Evolutionary conservation across 2,113 vertebrate species (phyloP).

Genomic region (Toxotes jaculatrix): DNA sequence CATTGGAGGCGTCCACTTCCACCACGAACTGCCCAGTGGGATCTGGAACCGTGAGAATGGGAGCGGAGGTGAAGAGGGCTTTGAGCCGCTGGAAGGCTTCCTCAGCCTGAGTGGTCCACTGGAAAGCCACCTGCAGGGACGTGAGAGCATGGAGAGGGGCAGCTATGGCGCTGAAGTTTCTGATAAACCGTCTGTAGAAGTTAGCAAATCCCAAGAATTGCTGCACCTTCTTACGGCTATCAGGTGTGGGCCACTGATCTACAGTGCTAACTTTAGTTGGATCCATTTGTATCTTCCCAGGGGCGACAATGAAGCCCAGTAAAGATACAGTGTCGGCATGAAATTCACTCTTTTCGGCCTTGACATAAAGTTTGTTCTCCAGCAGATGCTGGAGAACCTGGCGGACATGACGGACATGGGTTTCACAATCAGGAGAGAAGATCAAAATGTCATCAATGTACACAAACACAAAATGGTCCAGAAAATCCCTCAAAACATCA

Average conservation of each 20-base stretch:
- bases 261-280: background rate
- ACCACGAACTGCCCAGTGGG: too few relatives aligned
- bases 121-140: too few relatives aligned
- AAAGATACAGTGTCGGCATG: background rate
- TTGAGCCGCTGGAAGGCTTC: background rate
- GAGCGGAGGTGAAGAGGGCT: too few relatives aligned
- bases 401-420: fast-evolving
- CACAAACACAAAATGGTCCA: background rate
- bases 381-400: background rate
- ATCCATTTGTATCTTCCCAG: background rate
- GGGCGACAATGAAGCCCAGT: background rate
- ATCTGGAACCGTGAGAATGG: too few relatives aligned
- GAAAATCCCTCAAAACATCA: background rate
- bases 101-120: too few relatives aligned
- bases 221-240: background rate
- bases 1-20: background rate
- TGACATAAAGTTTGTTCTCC: background rate
- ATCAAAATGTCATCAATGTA: background rate
- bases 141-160: too few relatives aligned
- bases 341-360: background rate
- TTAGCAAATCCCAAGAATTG: background rate
- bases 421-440: background rate
- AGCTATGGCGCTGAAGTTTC: too few relatives aligned
- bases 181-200: background rate
- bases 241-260: background rate